phyloP scores from a whole-genome alignment of 30 jellyfish, hydroid and myxozoan species.

The Pelagia noctiluca region DNA sequence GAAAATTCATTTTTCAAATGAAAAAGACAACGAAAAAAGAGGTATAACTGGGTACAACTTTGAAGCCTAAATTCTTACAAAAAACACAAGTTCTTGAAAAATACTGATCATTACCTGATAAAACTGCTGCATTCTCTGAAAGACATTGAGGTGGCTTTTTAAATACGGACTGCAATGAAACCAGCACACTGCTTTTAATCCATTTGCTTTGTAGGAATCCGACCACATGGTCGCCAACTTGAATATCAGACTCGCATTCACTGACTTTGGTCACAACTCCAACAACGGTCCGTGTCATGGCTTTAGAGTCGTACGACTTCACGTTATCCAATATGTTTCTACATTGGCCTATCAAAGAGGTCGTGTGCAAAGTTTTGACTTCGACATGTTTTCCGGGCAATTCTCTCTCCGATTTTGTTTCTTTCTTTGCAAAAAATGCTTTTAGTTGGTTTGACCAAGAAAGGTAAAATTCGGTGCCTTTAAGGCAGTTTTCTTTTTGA shows the following conservation, averaged over 20 bases:
- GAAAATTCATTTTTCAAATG: too few relatives aligned
- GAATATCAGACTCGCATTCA: background rate
- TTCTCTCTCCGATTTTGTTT: background rate
- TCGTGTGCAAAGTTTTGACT: background rate
- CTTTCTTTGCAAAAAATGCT: background rate
- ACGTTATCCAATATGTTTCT: conserved; percentile 10
- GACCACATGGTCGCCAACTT: conserved; percentile 18
- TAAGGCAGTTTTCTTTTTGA: too few relatives aligned
- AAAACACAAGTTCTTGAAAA: too few relatives aligned
- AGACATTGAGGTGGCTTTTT: background rate
- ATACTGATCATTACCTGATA: conserved; percentile 1
- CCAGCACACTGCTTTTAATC: background rate
- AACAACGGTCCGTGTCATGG: background rate
- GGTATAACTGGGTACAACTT: too few relatives aligned
- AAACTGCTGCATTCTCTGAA: conserved; percentile 8
- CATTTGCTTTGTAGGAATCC: conserved; percentile 10
- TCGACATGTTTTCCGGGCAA: conserved; percentile 14
- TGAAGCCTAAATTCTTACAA: too few relatives aligned
- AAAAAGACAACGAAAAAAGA: too few relatives aligned
- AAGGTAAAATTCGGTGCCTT: conserved; percentile 25
- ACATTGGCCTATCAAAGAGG: conserved; percentile 24
- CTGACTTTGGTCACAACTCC: background rate
- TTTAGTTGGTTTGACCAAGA: conserved; percentile 48
- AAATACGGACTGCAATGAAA: background rate
- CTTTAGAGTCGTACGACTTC: conserved; percentile 5